These are phyloP conservation scores for Menidia menidia DNA, from an alignment of 2,797 vertebrate genomes.

Conservation along the genomic window DNA sequence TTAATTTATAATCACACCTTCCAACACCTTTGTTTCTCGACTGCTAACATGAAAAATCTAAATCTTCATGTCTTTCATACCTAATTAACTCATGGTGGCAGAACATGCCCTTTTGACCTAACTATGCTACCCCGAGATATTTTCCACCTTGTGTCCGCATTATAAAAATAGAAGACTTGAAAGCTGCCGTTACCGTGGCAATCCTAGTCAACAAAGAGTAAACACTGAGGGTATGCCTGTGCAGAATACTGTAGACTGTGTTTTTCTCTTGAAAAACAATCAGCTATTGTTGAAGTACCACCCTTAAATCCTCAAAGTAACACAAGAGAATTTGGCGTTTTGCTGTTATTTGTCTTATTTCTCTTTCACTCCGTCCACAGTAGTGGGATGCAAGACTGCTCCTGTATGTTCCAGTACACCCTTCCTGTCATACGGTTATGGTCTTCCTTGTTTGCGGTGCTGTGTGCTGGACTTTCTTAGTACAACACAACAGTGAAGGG, in stretches of 20 bases:
- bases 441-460: too few relatives aligned
- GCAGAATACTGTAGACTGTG: slow-evolving; percentile 9
- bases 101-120: slow-evolving; percentile 71
- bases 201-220: slow-evolving; percentile 51
- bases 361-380: too few relatives aligned
- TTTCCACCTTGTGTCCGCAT: slow-evolving; percentile 57
- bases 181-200: slow-evolving; percentile 66
- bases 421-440: too few relatives aligned
- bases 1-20: slow-evolving; percentile 65
- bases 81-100: slow-evolving; percentile 77
- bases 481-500: too few relatives aligned
- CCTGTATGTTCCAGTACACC: too few relatives aligned
- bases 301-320: too few relatives aligned
- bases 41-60: slow-evolving; percentile 50
- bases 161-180: slow-evolving; percentile 69
- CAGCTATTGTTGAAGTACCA: too few relatives aligned
- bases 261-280: too few relatives aligned
- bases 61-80: slow-evolving; percentile 78
- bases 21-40: slow-evolving; percentile 43
- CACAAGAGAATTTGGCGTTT: too few relatives aligned
- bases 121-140: slow-evolving; percentile 52
- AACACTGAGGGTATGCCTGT: slow-evolving; percentile 34
- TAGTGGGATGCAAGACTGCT: too few relatives aligned
- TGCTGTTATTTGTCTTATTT: too few relatives aligned
- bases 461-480: too few relatives aligned